Evolutionary conservation across 2,113 vertebrate species (phyloP), one percentile per base, ranked within the genome.

Genomic region (Brachyhypopomus occidentalis): DNA sequence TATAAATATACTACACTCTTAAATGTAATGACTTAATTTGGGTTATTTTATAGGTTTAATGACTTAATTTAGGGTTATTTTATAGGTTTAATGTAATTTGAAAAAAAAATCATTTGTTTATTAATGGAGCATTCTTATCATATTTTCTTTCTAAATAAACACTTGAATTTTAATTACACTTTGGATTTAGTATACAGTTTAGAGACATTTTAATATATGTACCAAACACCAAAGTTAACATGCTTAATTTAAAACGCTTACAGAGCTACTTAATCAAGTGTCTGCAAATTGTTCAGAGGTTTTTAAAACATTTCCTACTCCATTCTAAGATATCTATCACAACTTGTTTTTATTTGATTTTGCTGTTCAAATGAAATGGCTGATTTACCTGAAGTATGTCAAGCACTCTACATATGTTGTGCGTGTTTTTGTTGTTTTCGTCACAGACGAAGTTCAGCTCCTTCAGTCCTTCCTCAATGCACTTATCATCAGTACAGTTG

Each of bases 341-440:
- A 63, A 76, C 6, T 11, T 0, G 9, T 17, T 52, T 77, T 52
- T 9, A 63, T 63, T 0, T 14, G 60, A 63, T 63, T 63, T 8
- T 63, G 60, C 5, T 14, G 12, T 64, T 77, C 8, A 52, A 67
- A 14, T 2, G 20, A 52, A 55, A 36, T 78, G 7, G 6, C 19
- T 41, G 5, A 48, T 16, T 70, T 70, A 78, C 77, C 77, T 41
- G 17, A 16, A 70, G 12, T 58, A 45, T 69, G 23, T 16, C 8
- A 69, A 78, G 64, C 27, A 78, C 0, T 70, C 30, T 27, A n/a
- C 77, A 70, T 58, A 4, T 69, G 5, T 5, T 41, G 30, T 70
- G 1, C 38, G 64, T 78, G 0, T 1, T 0, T 12, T 0, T 4
- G 63, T 78, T 34, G 6, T 30, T 38, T 3, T 0, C 1, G 19